Evolutionary conservation across 2,113 vertebrate species (phyloP), one percentile per base, ranked within the genome.

Genomic region (Nannospalax galili): DNA sequence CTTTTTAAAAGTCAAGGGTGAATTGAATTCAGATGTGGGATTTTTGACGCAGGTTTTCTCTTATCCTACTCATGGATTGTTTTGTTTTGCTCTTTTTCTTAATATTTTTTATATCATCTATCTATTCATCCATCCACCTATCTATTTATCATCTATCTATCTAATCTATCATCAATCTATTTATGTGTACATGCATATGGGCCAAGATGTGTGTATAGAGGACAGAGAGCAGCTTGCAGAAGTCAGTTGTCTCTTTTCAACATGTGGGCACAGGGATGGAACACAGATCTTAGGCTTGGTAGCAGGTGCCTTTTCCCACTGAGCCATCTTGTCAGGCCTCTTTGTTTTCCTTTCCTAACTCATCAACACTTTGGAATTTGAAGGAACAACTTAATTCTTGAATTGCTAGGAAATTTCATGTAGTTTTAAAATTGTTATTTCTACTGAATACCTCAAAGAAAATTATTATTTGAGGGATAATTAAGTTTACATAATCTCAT

Each of bases 381-480:
- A 80, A 90, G 37, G 77, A 74, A 79, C 67, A 84, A 12, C 12
- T 90, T 93, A 72, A 58, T 70, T 79, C 90, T 64, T 45, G n/a
- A 73, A 37, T 73, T 73, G 70, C 6, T 96, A 48, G 60, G 30
- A 95, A 82, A 90, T 93, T 45, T 87, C 32, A 84, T 88, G 42
- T 12, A 48, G 22, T 92, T 94, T 90, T 32, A 72, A 84, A 92
- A 84, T 58, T 14, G n/a, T 69, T 14, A 19, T 74, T 91, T 79
- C 60, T 67, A 82, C 24, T 45, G 30, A 56, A 42, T 40, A 40
- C 12, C 24, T 94, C 15, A 42, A 74, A 90, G 75, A 90, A 95
- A 87, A 90, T 40, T 58, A 17, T 56, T 85, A 20, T 85, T 84
- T 89, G 74, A 81, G 93, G 91, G 93, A 60, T 58, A 86, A 73